Base-by-base conservation (phyloP, 2,797 vertebrate species). In the Knipowitschia caucasica region DNA sequence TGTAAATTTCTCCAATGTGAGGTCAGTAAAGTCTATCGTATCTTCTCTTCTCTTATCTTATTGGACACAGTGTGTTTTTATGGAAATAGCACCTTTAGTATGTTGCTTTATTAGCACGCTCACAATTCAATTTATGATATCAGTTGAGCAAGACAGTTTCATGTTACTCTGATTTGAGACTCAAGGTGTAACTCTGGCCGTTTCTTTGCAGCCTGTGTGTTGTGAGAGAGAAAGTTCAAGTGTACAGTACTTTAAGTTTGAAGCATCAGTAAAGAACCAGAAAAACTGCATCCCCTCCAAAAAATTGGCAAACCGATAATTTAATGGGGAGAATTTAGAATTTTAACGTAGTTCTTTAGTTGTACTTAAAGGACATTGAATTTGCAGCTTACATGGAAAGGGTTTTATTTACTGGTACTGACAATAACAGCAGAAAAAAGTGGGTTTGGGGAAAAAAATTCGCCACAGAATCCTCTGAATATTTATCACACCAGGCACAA, bases 81-180 rank as follows among this genome's bases (percentile, higher is more conserved):
- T 23, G 56, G 54, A 35, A 49, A 42, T 40, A 53, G 20, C 38
- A 69, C 51, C 47, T 34, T 50, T 65, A 17, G 56, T 52, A 50
- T 56, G 56, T 56, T 64, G 55, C 54, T 61, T 57, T 65, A 78
- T 74, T 65, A 80, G 64, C 46, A 29, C 53, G 56, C 55, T 57
- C 55, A 24, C 63, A 15, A 62, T 75, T 57, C 45, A 71, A 67
- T 76, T 84, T 71, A 83, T 83, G 76, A 78, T 53, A 53, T 44
- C 47, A 42, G 52, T 50, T 57, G 51, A 39, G 46, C 71, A 57
- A 64, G 3, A 39, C 6, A 10, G 55, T 64, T 75, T 45, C 26
- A 23, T 1, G 56, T 69, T 38, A 76, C 77, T 75, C 79, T 80
- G 73, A 75, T 83, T 80, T 64, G 61, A 76, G 73, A 78, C 58